Conservation (phyloP, 2,113 vertebrate species). For the Coreoperca whiteheadi region DNA sequence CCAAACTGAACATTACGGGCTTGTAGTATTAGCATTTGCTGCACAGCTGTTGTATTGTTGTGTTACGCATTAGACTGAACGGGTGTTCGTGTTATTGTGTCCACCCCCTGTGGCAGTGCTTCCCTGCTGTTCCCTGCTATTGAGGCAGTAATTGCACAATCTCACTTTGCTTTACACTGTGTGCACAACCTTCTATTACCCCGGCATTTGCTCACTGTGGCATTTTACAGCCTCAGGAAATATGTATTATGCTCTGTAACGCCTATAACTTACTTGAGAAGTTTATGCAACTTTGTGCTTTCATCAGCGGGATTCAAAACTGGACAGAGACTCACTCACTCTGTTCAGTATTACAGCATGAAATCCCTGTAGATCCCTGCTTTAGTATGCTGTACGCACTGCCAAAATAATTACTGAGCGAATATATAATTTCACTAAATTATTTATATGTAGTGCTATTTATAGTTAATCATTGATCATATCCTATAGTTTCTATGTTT, state of each 20-base stretch:
- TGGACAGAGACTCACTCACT: slow-evolving; percentile 15
- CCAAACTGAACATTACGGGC: slow-evolving; percentile 2
- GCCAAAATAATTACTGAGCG: slow-evolving; percentile 1
- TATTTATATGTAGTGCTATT: slow-evolving; percentile 9
- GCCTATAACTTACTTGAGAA: slow-evolving; percentile 34
- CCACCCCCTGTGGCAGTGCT: slow-evolving; percentile 29
- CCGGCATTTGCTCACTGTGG: slow-evolving; percentile 40
- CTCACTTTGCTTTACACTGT: slow-evolving; percentile 52
- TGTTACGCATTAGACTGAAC: slow-evolving; percentile 36
- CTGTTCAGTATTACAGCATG: background rate
- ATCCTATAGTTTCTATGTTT: background rate
- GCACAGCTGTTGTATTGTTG: slow-evolving; percentile 61
- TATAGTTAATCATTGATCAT: background rate
- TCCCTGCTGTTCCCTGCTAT: slow-evolving; percentile 50
- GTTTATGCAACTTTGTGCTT: slow-evolving; percentile 53
- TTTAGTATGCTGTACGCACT: slow-evolving; percentile 8
- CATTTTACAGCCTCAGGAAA: slow-evolving; percentile 60
- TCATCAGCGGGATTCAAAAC: slow-evolving; percentile 39
- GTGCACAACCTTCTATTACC: slow-evolving; percentile 47
- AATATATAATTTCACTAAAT: slow-evolving; percentile 31
- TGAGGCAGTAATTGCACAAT: slow-evolving; percentile 51
- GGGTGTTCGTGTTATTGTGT: slow-evolving; percentile 55
- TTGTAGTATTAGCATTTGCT: slow-evolving; percentile 10
- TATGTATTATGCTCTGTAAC: slow-evolving; percentile 40
- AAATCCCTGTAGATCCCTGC: background rate